Base-by-base conservation (phyloP, 2,888 invertebrate genomes). In the Drosophila fungiperda region DNA sequence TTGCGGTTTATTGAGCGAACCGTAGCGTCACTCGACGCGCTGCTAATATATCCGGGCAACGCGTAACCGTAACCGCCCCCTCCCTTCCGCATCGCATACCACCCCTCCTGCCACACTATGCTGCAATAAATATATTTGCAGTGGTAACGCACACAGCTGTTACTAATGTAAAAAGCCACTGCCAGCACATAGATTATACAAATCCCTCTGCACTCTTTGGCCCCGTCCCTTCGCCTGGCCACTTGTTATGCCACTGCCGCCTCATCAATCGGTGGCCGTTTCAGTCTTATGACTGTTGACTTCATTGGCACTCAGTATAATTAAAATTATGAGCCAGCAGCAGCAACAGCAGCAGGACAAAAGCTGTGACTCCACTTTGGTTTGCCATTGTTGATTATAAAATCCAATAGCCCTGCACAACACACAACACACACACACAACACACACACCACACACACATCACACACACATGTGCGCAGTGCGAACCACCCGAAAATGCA, bases 271-370 rank as follows among this genome's bases (percentile, higher is more conserved):
- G 88, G 67, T 70, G 67, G 60, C 67, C 86, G 77, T 59, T 86
- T 86, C 77, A 74, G 78, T 77, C 85, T 87, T 85, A 83, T 85
- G 82, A 82, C 82, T 85, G 80, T 82, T 87, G 86, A 87, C 89
- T 88, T 86, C 89, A 89, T 89, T 89, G 89, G 85, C 89, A 89
- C 88, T 89, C 89, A 89, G 87, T 89, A 89, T 89, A 89, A 89
- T 89, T 89, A 89, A 89, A 89, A 89, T 89, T 88, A 89, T 89
- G 89, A 85, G 83, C 76, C 82, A 68, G 58, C 72, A 50, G 53
- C 59, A 61, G 32, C 68, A 66, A 36, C 57, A 55, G 52, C 36
- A 68, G 54, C 67, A 54, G 80, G 73, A 78, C 83, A 82, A 83
- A 76, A 70, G 76, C 73, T 69, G 48, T 66, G 78, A 69, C 69